Conservation (phyloP, 1,140 invertebrate genomes). For the Saccostrea cuccullata region DNA sequence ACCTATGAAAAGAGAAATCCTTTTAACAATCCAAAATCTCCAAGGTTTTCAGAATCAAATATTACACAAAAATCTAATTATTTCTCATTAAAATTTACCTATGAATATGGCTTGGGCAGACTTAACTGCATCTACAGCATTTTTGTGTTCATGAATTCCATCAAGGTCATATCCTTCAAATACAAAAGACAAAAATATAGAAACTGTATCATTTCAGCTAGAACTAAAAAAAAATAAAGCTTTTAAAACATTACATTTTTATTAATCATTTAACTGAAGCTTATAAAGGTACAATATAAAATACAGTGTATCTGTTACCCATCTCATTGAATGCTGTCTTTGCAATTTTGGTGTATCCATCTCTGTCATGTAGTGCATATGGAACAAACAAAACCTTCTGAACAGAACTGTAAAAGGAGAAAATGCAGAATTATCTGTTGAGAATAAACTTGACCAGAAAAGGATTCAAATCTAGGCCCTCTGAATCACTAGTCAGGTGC, state of each 20-base stretch:
- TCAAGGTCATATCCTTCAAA: slow-evolving; percentile 60
- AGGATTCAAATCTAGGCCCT: no score
- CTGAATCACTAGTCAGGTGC: no score
- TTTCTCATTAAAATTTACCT: slow-evolving; percentile 40
- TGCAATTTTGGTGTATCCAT: slow-evolving; percentile 84
- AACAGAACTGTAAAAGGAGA: slow-evolving; percentile 77
- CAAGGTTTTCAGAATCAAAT: no score
- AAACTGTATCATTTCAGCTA: background rate
- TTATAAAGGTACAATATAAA: background rate
- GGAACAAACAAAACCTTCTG: slow-evolving; percentile 87
- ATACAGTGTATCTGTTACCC: slow-evolving; percentile 77
- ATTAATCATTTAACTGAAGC: background rate
- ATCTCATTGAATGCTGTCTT: slow-evolving; percentile 82
- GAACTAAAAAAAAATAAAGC: background rate
- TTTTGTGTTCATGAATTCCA: slow-evolving; percentile 60
- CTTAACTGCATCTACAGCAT: slow-evolving; percentile 59
- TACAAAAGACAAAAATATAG: background rate
- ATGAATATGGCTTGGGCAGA: slow-evolving; percentile 63
- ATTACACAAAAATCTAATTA: no score
- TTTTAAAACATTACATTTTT: background rate
- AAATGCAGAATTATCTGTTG: no score
- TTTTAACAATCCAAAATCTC: no score
- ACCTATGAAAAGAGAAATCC: slow-evolving; percentile 39
- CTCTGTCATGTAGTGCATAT: slow-evolving; percentile 85
- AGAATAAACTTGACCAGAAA: no score